phyloP scores from a whole-genome alignment of 2,113 vertebrate species.

The Dasyprocta punctata region DNA sequence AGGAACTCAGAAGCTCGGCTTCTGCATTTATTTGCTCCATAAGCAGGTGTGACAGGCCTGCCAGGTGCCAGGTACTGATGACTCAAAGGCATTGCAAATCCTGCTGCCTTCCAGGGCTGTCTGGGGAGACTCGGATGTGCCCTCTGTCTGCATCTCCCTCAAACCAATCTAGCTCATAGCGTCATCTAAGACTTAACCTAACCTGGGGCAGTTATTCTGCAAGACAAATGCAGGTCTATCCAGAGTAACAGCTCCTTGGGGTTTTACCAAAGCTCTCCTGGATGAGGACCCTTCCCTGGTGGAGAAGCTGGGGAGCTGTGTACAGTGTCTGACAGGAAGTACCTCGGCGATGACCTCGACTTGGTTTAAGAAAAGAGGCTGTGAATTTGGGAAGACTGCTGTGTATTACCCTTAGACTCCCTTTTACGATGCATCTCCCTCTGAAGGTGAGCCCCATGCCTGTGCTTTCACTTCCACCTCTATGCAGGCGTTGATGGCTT shows the following conservation, averaged over 20 bases:
- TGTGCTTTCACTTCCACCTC: neutral
- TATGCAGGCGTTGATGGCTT: neutral
- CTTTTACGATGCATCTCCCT: neutral
- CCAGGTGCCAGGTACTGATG: neutral
- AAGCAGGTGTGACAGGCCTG: neutral
- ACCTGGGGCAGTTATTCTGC: neutral
- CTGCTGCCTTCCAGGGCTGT: neutral
- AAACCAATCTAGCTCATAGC: neutral
- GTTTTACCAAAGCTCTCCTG: neutral
- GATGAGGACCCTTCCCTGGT: neutral
- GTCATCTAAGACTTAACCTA: neutral
- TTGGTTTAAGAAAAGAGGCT: neutral
- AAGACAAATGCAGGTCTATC: neutral
- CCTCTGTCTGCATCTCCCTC: no score
- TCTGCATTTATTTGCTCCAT: neutral
- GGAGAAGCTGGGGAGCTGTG: neutral
- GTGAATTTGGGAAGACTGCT: neutral
- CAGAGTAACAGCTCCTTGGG: neutral
- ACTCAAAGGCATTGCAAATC: neutral
- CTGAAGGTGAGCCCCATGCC: no score
- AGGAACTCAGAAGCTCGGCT: neutral
- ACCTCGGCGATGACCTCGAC: neutral
- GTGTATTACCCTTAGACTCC: neutral
- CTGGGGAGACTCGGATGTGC: neutral
- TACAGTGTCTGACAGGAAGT: neutral